Evolutionary conservation across 2,888 invertebrate species (phyloP).

Genomic region (Trichacis sp.): DNA sequence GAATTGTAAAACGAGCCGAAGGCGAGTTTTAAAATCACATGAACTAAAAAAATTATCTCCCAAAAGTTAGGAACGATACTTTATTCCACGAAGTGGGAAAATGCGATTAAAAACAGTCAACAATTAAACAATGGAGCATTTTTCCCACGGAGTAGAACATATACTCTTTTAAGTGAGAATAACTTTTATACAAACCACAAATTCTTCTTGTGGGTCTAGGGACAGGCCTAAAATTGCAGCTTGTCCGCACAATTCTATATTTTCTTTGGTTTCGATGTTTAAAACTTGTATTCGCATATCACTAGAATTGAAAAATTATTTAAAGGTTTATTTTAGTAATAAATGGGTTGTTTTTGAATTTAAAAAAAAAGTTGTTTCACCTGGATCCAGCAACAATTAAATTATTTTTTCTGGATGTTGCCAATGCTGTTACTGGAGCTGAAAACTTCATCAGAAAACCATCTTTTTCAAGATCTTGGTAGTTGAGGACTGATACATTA

Average conservation of each 20-base stretch:
- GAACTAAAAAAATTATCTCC: too few relatives aligned
- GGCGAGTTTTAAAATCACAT: too few relatives aligned
- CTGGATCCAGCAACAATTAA: conserved; percentile 70
- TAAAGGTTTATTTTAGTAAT: too few relatives aligned
- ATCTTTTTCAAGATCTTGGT: conserved; percentile 84
- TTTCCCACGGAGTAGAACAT: too few relatives aligned
- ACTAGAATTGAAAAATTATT: conserved; percentile 59
- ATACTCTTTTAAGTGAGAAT: too few relatives aligned
- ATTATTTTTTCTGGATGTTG: conserved; percentile 72
- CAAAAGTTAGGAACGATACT: too few relatives aligned
- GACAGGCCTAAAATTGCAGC: conserved; percentile 75
- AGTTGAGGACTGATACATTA: conserved; percentile 85
- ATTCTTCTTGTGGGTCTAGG: conserved; percentile 73
- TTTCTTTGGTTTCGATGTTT: conserved; percentile 67
- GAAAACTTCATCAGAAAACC: conserved; percentile 89
- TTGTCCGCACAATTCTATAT: conserved; percentile 71
- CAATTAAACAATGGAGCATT: too few relatives aligned
- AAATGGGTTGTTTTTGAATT: too few relatives aligned
- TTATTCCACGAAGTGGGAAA: too few relatives aligned
- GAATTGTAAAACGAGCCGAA: too few relatives aligned
- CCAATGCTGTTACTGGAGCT: conserved; percentile 87
- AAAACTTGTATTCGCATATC: conserved; percentile 74
- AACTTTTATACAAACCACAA: conserved; percentile 71
- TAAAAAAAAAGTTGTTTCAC: too few relatives aligned
- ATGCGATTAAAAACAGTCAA: too few relatives aligned